A percentile compares a stretch with the other conserved stretches of the same genome.
Evolutionary conservation across 1,140 invertebrate species (phyloP).

Genomic region (Bombus impatiens): DNA sequence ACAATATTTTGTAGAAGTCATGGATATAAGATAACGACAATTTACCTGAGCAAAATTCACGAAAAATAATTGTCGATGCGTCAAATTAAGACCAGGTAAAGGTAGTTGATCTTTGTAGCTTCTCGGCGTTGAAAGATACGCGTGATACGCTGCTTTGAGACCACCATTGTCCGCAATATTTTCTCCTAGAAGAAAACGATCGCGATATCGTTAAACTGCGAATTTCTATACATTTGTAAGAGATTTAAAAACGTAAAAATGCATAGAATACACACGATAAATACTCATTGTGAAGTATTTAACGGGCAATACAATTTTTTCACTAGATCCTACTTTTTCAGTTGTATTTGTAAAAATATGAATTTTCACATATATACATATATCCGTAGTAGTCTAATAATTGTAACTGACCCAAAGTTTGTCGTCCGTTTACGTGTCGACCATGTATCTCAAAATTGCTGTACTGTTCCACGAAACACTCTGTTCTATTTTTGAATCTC

Average conservation of each 20-base stretch:
- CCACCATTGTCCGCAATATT: constrained; percentile 98
- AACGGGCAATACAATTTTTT: too few relatives aligned
- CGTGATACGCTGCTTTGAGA: constrained; percentile 94
- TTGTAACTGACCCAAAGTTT: constrained; percentile 83
- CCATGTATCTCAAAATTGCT: constrained; percentile 85
- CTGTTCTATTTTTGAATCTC: constrained; percentile 93
- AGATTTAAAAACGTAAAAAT: too few relatives aligned
- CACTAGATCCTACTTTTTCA: too few relatives aligned
- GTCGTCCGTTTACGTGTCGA: constrained; percentile 85
- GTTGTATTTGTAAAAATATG: background rate
- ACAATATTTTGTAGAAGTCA: too few relatives aligned
- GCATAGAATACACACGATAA: too few relatives aligned
- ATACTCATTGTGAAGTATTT: too few relatives aligned
- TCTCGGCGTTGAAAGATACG: constrained; percentile 86
- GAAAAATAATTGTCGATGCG: constrained; percentile 95
- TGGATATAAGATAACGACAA: too few relatives aligned
- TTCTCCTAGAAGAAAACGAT: constrained; percentile 85
- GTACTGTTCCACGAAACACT: constrained; percentile 97
- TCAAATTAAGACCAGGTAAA: constrained; percentile 91
- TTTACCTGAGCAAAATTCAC: constrained; percentile 94
- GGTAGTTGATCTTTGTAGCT: constrained; percentile 83
- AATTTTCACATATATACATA: too few relatives aligned
- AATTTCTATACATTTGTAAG: too few relatives aligned
- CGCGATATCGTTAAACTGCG: too few relatives aligned
- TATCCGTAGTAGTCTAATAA: background rate